Evolutionary conservation across 2,113 vertebrate genomes (phyloP).

Genomic region (Callocephalon fimbriatum): DNA sequence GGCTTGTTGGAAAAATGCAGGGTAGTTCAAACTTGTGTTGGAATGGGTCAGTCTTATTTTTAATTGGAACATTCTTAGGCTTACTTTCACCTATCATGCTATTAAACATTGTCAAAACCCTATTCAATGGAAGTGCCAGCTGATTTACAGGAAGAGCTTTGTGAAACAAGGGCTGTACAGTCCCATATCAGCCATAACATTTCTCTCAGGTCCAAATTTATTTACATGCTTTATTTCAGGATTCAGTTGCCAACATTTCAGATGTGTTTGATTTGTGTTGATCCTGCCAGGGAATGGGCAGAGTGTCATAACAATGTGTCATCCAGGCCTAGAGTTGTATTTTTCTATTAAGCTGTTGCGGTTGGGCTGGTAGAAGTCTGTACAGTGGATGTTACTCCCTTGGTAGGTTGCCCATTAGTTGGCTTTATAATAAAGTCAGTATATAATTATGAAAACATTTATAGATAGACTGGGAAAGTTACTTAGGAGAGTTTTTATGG

Average conservation of each 20-base stretch:
- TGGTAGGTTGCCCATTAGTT: neutral
- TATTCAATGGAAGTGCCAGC: neutral
- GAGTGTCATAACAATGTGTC: neutral
- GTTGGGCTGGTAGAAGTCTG: neutral
- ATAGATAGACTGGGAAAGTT: neutral
- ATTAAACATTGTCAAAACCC: neutral
- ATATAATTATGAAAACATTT: neutral
- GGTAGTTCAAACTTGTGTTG: neutral
- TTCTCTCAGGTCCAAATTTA: neutral
- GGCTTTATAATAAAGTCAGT: neutral
- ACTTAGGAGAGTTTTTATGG: no score
- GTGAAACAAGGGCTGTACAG: neutral
- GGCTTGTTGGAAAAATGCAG: neutral
- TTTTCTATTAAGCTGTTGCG: neutral
- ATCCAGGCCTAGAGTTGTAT: neutral
- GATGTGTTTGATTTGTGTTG: neutral
- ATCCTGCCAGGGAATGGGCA: neutral
- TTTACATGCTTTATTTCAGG: neutral
- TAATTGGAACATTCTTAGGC: neutral
- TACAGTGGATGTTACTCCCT: neutral
- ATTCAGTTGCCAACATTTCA: neutral
- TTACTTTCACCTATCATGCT: neutral
- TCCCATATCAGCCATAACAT: neutral
- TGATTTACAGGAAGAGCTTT: neutral
- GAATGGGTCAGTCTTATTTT: neutral